Evolutionary conservation across 2,888 invertebrate genomes (phyloP), one percentile per base, ranked within the genome.

Genomic region (Stenodera caucasica): DNA sequence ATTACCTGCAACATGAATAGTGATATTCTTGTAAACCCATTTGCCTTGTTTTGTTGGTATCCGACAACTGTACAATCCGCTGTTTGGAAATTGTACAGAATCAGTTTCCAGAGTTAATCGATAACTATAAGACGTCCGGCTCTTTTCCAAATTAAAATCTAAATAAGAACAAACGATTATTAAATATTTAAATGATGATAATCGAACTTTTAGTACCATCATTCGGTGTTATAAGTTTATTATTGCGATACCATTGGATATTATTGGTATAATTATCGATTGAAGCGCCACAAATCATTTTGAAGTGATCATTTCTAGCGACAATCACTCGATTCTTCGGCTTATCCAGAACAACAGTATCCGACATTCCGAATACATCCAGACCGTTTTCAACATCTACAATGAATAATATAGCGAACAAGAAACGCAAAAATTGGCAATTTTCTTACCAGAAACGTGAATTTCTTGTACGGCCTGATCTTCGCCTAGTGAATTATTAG

Each of bases 231-330:
- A 64, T 53, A 9, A 61, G 37, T 40, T 64, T 45, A 12, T 32
- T 12, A 18, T 62, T 55, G 51, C 64, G 40, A 9, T 63, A 56
- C 89, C 89, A 89, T 14, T 75, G 67, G 2, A 88, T 73, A 11
- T 81, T 70, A 2, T 80, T 74, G 0, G 83, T 80, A 65, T 82
- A 85, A 62, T 84, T 82, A 65, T 83, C 82, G 15, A 82, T 79
- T 0, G 86, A 82, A 0, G 85, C 86, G 2, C 83, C 85, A 74
- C 90, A 90, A 5, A 78, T 82, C 6, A 89, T 67, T 14, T 75
- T 78, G 0, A 88, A 72, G 57, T 82, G 72, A 64, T 89, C 88
- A 0, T 84, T 85, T 30, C 81, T 80, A 0, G 86, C 84, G 1
- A 83, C 67, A 49, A 63, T 66, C 12, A 67, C 70, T 15, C 64